Base-by-base conservation (phyloP, 2,113 vertebrate species). In the Serilophus lunatus region DNA sequence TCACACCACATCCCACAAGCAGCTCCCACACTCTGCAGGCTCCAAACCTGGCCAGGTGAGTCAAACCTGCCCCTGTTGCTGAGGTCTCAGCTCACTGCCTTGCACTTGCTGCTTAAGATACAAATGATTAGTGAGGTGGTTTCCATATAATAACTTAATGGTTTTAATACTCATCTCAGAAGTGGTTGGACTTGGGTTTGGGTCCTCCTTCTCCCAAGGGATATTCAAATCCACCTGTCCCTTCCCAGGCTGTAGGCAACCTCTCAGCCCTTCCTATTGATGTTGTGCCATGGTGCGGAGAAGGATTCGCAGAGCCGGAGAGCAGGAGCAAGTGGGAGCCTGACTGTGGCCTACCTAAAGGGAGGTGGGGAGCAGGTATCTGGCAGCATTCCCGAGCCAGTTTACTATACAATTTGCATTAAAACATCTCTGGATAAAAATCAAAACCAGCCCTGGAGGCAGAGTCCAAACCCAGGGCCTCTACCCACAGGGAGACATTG, bases 161-260 rank as follows among this genome's bases (percentile, higher is more conserved):
- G 88, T 91, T 92, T 51, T 56, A 92, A 86, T 92, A 40, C 60
- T 86, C 1, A 36, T 51, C 91, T 97, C 86, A 93, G 95, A 97
- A 97, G 95, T 95, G 94, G 95, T 94, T 35, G 6, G 63, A 60
- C 80, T 78, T 23, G 56, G 92, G 91, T 86, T 92, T 93, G 80
- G 35, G 91, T 94, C 65, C 94, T 94, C 47, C 82, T 96, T 63
- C 92, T 96, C 94, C 72, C 74, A 77, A 81, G 92, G 91, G 86
- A 81, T 96, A 95, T 97, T 94, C 94, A 97, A 97, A 97, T 97
- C 35, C 69, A 66, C 83, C 72, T 97, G 94, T 91, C 86, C 94
- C 96, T 96, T 97, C 96, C 96, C 96, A 96, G 94, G 92, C 96
- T 92, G 94, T 93, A 95, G 96, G 96, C 96, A 96, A 93, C 86